Conservation (phyloP, 2,797 vertebrate genomes). For the Lepilemur septentrionalis region DNA sequence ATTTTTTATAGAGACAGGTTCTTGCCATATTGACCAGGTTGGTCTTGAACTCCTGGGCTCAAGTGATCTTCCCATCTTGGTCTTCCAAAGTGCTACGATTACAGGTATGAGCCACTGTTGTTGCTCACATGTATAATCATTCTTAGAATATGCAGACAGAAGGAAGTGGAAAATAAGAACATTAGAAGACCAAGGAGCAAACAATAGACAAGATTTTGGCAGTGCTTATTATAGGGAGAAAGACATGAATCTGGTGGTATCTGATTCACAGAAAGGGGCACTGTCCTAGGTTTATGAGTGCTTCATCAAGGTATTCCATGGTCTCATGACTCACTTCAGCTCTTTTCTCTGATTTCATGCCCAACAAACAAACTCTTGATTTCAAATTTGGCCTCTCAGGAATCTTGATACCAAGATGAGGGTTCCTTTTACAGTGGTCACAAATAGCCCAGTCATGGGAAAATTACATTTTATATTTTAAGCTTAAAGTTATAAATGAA, state of each 20-base stretch:
- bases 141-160: background rate
- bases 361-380: slow-evolving; percentile 1
- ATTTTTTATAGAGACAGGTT: background rate
- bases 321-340: background rate
- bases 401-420: background rate
- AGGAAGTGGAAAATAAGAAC: background rate
- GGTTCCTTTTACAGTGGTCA: background rate
- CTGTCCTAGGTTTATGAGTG: background rate
- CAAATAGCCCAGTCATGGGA: background rate
- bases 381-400: slow-evolving; percentile 5
- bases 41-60: background rate
- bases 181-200: slow-evolving; percentile 35
- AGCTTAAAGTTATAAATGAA: slow-evolving; percentile 13
- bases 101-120: background rate
- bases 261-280: background rate
- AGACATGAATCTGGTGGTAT: background rate
- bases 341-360: background rate
- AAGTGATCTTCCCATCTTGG: background rate
- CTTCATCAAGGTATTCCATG: background rate
- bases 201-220: background rate
- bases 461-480: slow-evolving; percentile 25
- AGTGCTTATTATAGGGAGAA: background rate
- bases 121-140: background rate
- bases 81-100: background rate
- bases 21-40: background rate